These are phyloP conservation scores for Lacanobia oleracea DNA, from an alignment of 2,888 invertebrate genomes.

Conservation along the genomic window DNA sequence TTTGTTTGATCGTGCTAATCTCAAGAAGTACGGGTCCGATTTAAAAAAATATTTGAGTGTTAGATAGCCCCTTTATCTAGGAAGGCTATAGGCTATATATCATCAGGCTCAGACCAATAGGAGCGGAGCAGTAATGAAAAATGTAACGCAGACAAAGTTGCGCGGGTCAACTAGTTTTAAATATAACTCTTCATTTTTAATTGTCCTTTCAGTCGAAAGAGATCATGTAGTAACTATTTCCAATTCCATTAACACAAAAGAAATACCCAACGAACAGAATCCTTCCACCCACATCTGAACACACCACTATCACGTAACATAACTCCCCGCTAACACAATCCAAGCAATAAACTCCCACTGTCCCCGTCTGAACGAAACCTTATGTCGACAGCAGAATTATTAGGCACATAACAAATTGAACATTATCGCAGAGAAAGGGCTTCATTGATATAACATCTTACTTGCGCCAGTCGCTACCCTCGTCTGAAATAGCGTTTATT, in stretches of 20 bases:
- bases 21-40: no score
- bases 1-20: no score
- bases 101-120: no score
- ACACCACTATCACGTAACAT: not conserved
- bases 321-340: not conserved
- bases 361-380: constrained; percentile 7
- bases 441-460: constrained; percentile 45
- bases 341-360: constrained; percentile 16
- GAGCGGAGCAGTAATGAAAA: no score
- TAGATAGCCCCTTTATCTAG: no score
- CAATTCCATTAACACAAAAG: not conserved
- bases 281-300: not conserved
- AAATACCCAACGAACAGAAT: not conserved
- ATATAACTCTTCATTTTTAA: not conserved
- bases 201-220: not conserved
- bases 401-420: constrained; percentile 50
- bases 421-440: constrained; percentile 27
- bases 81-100: no score
- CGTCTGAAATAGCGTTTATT: constrained; percentile 23
- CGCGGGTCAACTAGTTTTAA: no score
- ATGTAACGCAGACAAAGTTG: no score
- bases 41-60: no score
- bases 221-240: not conserved
- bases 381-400: constrained; percentile 34
- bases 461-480: constrained; percentile 6